Base-by-base conservation (phyloP, 1,140 invertebrate genomes). In the Branchinecta lynchi region DNA sequence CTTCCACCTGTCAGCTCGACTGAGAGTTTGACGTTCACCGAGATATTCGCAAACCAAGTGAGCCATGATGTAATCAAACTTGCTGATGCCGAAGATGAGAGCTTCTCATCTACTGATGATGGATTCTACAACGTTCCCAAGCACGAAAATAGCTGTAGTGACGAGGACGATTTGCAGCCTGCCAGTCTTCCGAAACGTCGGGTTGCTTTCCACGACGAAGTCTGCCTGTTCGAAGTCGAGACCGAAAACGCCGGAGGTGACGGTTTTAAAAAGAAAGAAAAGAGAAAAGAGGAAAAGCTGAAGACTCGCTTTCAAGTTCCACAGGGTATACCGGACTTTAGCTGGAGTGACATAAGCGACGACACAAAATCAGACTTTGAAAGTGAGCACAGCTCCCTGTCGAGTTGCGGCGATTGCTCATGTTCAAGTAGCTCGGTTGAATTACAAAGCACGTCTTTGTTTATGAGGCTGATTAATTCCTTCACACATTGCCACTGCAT, bases 171-270 rank as follows among this genome's bases (percentile, higher is more conserved):
- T 45, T 45, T 45, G 68, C 12, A 20, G 45, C n/a, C 3, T 44
- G 45, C 32, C 7, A 8, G n/a, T n/a, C 8, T 9, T 21, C 66
- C 15, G 10, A 46, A 20, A 68, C 51, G 68, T 15, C 43, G 68
- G 15, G 68, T 68, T 44, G 44, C 45, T 8, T 68, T 68, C 45
- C 44, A 44, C 32, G 68, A 68, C 20, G 15, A 68, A 15, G 45
- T 68, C 17, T 7, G 44, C 15, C 15, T 68, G 45, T 44, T 68
- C 8, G 68, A 68, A 68, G 51, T 68, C 32, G 68, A 68, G 20
- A 68, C 68, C 15, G 68, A 68, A 17, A 32, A 68, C 43, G 45
- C 10, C 44, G 21, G 44, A 44, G 68, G 68, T 45, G 45, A 68
- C 68, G 68, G 68, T 0, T 68, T 68, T 68, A 44, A 46, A 44